Conservation (phyloP, 2,888 invertebrate species). For the Synanthedon formicaeformis region DNA sequence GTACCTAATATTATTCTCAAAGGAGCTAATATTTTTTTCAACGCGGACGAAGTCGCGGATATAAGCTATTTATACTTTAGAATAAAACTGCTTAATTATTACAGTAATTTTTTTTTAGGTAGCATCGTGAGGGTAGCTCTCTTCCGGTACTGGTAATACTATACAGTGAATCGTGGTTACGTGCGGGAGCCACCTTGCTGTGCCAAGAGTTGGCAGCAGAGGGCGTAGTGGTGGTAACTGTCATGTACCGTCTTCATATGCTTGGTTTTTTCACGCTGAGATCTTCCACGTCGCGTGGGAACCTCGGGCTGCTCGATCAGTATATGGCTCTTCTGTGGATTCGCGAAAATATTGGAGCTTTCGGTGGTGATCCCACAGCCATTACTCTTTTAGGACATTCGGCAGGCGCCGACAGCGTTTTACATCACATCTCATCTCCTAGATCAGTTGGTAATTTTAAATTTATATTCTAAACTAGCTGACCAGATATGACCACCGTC, state of each 20-base stretch:
- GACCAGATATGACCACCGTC: too few relatives aligned
- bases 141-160: conserved; percentile 78
- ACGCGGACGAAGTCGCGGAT: too few relatives aligned
- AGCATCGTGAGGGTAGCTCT: conserved; percentile 61
- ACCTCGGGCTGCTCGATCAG: conserved; percentile 89
- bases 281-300: conserved; percentile 75
- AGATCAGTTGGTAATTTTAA: conserved; percentile 67
- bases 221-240: conserved; percentile 77
- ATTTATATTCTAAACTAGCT: too few relatives aligned
- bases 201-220: conserved; percentile 81
- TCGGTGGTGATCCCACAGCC: conserved; percentile 83
- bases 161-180: conserved; percentile 73
- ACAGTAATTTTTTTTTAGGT: conserved; percentile 32
- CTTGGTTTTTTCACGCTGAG: conserved; percentile 76
- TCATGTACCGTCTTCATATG: conserved; percentile 78
- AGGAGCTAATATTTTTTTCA: too few relatives aligned
- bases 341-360: conserved; percentile 79
- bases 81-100: conserved; percentile 3
- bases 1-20: too few relatives aligned
- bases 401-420: conserved; percentile 78
- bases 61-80: not conserved
- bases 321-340: conserved; percentile 83
- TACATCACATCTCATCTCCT: conserved; percentile 76
- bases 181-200: conserved; percentile 64
- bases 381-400: conserved; percentile 89